Base-by-base conservation (phyloP, 1,140 invertebrate genomes). In the Drusus annulatus region DNA sequence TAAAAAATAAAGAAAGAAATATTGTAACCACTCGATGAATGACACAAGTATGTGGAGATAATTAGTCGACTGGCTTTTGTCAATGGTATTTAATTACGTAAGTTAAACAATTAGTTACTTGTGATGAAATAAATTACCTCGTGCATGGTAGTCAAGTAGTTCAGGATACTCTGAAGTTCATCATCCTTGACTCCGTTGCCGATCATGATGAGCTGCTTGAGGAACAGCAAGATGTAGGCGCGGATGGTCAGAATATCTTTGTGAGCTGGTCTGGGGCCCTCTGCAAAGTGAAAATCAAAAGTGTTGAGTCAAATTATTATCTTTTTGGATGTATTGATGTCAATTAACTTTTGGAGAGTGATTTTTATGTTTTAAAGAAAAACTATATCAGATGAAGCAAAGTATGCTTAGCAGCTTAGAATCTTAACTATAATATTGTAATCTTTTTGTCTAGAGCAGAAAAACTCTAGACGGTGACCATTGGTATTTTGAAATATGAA, bases 121-220 rank as follows among this genome's bases (percentile, higher is more conserved):
- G 8, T 36, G 5, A 0, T 36, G 5, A 8, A 4, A 85, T 51
- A 80, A 76, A 36, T 79, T 90, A 97, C 96, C 93, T 98, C 97
- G 88, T 98, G 95, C 90, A 99, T 96, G 68, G 97, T 99, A 45
- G 97, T 98, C 76, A 99, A 91, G 88, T 98, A 99, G 90, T 99
- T 99, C 7, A 99, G 92, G 86, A 99, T 96, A 80, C 97, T 98
- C 89, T 99, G 98, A 23, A 99, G 91, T 89, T 99, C 98, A 88
- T 99, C 98, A 85, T 99, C 98, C 87, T 99, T 98, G 31, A 98
- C 96, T 13, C 98, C 98, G 86, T 97, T 96, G 50, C 97, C 97
- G 85, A 98, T 97, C 93, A 99, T 95, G 80, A 99, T 98, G 17
- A 99, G 89, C 89, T 99, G 97, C 88, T 99, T 98, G 62, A 99